phyloP scores from a whole-genome alignment of 2,888 invertebrate genomes.

The Megalurothrips usitatus region DNA sequence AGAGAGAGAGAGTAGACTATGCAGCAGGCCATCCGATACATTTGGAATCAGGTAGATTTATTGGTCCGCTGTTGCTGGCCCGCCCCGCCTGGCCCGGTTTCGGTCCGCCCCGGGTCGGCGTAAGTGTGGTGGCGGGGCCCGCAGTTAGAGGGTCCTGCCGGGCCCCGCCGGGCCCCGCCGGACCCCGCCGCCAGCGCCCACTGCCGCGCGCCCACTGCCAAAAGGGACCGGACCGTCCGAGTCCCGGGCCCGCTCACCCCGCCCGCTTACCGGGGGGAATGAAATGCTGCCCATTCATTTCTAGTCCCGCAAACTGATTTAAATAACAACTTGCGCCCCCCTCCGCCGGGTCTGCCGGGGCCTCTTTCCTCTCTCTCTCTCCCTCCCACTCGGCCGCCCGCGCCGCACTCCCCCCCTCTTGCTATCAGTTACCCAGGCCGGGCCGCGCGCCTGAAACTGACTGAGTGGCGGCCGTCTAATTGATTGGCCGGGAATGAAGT shows the following conservation, averaged over 20 bases:
- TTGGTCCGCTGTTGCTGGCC: not conserved
- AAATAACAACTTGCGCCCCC: not conserved
- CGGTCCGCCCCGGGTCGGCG: not conserved
- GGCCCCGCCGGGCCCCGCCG: too few species aligned
- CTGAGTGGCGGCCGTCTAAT: too few species aligned
- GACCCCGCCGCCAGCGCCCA: too few species aligned
- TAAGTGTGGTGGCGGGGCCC: too few species aligned
- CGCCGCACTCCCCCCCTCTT: not conserved
- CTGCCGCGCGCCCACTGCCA: too few species aligned
- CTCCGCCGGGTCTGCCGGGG: too few species aligned
- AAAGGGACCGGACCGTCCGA: too few species aligned
- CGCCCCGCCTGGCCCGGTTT: not conserved
- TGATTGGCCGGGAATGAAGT: too few species aligned
- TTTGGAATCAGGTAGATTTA: slow-evolving; percentile 19
- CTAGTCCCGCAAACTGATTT: slow-evolving; percentile 15
- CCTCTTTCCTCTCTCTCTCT: too few species aligned
- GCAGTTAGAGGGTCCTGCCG: too few species aligned
- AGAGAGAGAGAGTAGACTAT: not conserved
- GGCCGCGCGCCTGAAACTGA: too few species aligned
- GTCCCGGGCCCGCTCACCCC: not conserved
- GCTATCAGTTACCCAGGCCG: too few species aligned
- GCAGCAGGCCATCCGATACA: slow-evolving; percentile 11
- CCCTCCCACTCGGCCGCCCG: not conserved
- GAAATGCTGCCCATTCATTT: not conserved
- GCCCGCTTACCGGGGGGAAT: not conserved